phyloP scores from a whole-genome alignment of 92 coral and sea anemone species.

The Parazoanthus atlanticus region DNA sequence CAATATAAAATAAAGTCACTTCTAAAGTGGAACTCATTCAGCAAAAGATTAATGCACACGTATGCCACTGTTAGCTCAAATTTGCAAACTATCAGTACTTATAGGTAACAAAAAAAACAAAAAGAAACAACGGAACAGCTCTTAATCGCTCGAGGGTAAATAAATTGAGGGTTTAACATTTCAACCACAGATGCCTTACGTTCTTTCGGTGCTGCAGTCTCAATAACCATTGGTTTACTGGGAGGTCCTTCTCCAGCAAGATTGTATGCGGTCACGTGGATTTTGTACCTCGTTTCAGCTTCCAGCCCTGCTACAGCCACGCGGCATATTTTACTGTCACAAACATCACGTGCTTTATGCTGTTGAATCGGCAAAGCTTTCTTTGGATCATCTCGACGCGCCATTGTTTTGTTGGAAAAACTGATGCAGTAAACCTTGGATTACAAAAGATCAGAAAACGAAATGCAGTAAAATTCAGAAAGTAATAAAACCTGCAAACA shows the following conservation, averaged over 20 bases:
- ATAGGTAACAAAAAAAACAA: too few relatives aligned
- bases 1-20: too few relatives aligned
- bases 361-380: not conserved
- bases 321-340: not conserved
- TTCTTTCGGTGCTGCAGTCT: not conserved
- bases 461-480: not conserved
- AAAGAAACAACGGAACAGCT: too few relatives aligned
- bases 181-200: slow-evolving; percentile 15
- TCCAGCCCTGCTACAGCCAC: slow-evolving; percentile 4
- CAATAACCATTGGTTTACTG: not conserved
- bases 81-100: too few relatives aligned
- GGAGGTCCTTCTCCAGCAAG: slow-evolving; percentile 18
- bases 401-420: not conserved
- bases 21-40: too few relatives aligned
- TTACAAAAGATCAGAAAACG: not conserved
- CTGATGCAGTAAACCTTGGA: not conserved
- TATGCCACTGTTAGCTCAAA: too few relatives aligned
- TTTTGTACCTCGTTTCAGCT: not conserved
- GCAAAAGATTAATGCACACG: too few relatives aligned
- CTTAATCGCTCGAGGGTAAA: too few relatives aligned
- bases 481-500: too few relatives aligned
- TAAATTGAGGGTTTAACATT: too few relatives aligned
- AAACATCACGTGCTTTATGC: slow-evolving; percentile 3
- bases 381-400: slow-evolving; percentile 3
- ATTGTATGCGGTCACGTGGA: slow-evolving; percentile 2